Conservation (phyloP, 2,888 invertebrate species). For the Xestia ashworthii region DNA sequence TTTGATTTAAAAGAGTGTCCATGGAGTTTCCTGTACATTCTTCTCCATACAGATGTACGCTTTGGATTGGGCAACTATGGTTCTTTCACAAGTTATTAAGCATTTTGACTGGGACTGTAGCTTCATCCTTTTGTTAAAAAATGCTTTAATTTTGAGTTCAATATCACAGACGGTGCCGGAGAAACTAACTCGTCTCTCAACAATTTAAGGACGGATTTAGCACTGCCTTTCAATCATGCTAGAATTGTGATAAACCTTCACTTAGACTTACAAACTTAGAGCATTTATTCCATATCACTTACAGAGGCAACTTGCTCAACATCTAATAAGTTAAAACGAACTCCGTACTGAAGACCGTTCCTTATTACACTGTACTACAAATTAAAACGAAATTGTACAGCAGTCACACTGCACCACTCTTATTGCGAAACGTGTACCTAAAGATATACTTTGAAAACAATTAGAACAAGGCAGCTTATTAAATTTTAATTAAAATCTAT, state of each 20-base stretch:
- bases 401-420: slow-evolving; percentile 20
- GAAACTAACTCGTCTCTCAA: background rate
- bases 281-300: background rate
- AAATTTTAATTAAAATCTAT: slow-evolving; percentile 77
- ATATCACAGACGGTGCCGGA: background rate
- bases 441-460: slow-evolving; percentile 18
- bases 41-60: no score
- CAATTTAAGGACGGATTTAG: background rate
- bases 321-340: slow-evolving; percentile 3
- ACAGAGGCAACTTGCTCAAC: slow-evolving; percentile 5
- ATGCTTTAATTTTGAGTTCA: no score
- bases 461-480: slow-evolving; percentile 64
- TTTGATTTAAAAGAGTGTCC: no score
- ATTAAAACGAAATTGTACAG: slow-evolving; percentile 27
- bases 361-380: slow-evolving; percentile 24
- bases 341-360: slow-evolving; percentile 9
- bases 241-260: no score
- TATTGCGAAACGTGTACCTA: slow-evolving; percentile 28
- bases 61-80: no score
- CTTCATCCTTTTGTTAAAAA: no score
- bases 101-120: no score
- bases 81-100: no score
- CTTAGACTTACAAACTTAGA: background rate
- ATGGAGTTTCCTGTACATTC: no score
- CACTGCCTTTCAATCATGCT: background rate